Evolutionary conservation across 37 sponge, comb jelly and placozoan genomes (phyloP).

Genomic region (Amphimedon queenslandica): DNA sequence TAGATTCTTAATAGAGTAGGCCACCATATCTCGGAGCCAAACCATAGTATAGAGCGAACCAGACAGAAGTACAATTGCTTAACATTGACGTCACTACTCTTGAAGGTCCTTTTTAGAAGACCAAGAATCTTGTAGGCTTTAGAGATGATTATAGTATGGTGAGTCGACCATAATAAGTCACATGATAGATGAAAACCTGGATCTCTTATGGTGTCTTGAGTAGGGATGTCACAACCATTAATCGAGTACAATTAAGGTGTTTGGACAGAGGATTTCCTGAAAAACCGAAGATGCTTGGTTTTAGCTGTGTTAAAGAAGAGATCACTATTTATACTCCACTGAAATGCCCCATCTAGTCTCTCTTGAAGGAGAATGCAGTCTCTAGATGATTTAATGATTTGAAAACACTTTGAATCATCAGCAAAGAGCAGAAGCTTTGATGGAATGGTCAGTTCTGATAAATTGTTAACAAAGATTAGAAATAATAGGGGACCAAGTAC

Average conservation of each 20-base stretch:
- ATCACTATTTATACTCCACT: not conserved
- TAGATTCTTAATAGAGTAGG: not conserved
- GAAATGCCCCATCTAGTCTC: not conserved
- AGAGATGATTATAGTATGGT: not conserved
- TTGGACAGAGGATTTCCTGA: too few species aligned
- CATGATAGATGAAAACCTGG: not conserved
- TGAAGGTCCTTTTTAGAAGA: too few species aligned
- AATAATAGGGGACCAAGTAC: too few species aligned
- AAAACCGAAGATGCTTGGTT: not conserved
- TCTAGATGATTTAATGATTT: not conserved
- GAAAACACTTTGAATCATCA: too few species aligned
- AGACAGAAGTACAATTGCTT: conserved; percentile 2
- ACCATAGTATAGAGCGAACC: not conserved
- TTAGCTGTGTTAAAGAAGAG: not conserved
- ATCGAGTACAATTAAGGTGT: not conserved
- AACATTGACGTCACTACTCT: not conserved
- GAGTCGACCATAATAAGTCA: conserved; percentile 3
- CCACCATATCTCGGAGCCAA: not conserved
- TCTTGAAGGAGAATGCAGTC: not conserved
- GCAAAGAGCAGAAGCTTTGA: too few species aligned
- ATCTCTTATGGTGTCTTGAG: not conserved
- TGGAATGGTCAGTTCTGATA: too few species aligned
- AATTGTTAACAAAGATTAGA: too few species aligned
- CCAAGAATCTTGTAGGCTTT: too few species aligned
- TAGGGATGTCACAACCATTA: not conserved